Percentiles rank a stretch among this genome's conserved stretches.
These are phyloP conservation scores for Boulengeromyrus knoepffleri DNA, from an alignment of 2,113 vertebrate species.

Conservation along the genomic window DNA sequence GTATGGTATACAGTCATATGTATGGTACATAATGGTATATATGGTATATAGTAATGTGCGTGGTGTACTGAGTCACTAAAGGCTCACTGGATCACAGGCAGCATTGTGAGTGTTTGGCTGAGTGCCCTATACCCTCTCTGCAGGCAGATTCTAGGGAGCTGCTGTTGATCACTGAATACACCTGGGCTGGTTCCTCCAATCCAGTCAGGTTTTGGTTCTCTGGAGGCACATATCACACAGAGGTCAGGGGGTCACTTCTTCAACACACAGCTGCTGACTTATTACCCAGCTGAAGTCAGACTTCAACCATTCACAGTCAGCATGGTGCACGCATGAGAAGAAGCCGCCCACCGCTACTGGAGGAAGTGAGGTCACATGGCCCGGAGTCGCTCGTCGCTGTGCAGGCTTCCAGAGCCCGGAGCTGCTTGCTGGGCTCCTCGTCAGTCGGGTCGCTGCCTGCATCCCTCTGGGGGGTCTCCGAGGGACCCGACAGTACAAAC, in stretches of 20 bases:
- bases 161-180: conserved; percentile 68
- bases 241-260: background rate
- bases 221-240: background rate
- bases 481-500: background rate
- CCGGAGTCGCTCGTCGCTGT: conserved; percentile 46
- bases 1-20: background rate
- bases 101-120: background rate
- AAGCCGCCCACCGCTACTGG: conserved; percentile 18
- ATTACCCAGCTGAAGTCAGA: background rate
- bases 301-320: background rate
- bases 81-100: background rate
- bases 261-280: background rate
- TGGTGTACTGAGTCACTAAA: background rate
- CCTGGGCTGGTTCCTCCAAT: conserved; percentile 59
- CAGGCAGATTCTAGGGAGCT: conserved; percentile 60
- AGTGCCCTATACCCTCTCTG: conserved; percentile 57
- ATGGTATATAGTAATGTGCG: background rate
- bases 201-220: conserved; percentile 47
- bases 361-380: background rate
- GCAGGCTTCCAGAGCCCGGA: conserved; percentile 59
- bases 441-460: conserved; percentile 5
- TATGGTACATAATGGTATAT: background rate
- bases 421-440: conserved; percentile 60
- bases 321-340: background rate
- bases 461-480: conserved; percentile 20